Evolutionary conservation across 2,888 invertebrate species (phyloP).

Genomic region (Polydrusus pterygomalis): DNA sequence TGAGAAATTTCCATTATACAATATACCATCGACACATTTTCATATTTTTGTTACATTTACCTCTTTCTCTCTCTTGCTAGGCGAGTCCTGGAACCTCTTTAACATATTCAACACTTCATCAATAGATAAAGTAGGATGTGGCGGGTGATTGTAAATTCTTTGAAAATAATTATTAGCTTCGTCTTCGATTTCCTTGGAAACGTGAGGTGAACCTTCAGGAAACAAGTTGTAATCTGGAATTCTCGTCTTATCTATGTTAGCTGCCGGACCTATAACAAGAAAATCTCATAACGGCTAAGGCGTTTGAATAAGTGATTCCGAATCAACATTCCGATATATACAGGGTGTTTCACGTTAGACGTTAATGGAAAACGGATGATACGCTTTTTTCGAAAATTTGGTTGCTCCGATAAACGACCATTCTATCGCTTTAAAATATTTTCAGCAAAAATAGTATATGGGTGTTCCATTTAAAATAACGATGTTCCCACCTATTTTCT

Average conservation of each 20-base stretch:
- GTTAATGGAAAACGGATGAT: no score
- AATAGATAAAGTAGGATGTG: slow-evolving; percentile 93
- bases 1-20: no score
- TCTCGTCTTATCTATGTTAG: slow-evolving; percentile 78
- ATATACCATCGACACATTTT: no score
- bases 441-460: no score
- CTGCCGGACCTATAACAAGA: slow-evolving; percentile 71
- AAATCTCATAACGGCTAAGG: not conserved
- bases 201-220: slow-evolving; percentile 86
- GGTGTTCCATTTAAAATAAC: no score
- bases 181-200: slow-evolving; percentile 97
- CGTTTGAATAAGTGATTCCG: no score
- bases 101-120: slow-evolving; percentile 97
- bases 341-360: no score
- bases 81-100: slow-evolving; percentile 95
- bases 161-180: slow-evolving; percentile 99
- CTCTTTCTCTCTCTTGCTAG: slow-evolving; percentile 88
- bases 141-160: slow-evolving; percentile 98
- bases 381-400: no score
- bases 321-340: no score
- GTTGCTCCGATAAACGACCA: no score
- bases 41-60: slow-evolving; percentile 60
- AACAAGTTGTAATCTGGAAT: slow-evolving; percentile 80
- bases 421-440: no score
- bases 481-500: no score